A percentile compares a stretch with the other conserved stretches of the same genome.
Conservation (phyloP, 2,888 invertebrate species). For the Ditylenchus weischeri region DNA sequence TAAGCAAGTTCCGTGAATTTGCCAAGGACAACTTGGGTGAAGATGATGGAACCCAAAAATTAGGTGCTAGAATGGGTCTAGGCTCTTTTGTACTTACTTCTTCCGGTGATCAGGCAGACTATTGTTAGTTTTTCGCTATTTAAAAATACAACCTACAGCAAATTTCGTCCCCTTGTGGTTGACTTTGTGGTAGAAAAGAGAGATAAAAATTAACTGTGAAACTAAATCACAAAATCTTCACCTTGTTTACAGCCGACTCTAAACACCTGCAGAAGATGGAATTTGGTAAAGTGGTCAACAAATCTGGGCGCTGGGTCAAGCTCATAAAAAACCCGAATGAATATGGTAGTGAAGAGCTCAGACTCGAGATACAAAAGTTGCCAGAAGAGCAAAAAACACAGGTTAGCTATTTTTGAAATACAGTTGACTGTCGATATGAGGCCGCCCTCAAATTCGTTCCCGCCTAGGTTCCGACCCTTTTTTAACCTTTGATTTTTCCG, state of each 20-base stretch:
- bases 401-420: conserved; percentile 10
- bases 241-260: conserved; percentile 23
- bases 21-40: conserved; percentile 15
- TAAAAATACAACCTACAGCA: too few relatives aligned
- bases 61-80: conserved; percentile 20
- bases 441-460: too few relatives aligned
- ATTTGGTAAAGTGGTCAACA: conserved; percentile 29
- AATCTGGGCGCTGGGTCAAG: conserved; percentile 25
- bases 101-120: conserved; percentile 8
- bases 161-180: too few relatives aligned
- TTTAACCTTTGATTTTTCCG: background rate
- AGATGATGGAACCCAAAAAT: conserved; percentile 8
- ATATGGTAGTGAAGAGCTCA: conserved; percentile 30
- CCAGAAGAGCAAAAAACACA: conserved; percentile 17
- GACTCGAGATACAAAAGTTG: conserved; percentile 18
- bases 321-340: conserved; percentile 35
- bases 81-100: conserved; percentile 20
- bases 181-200: too few relatives aligned
- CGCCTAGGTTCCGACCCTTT: too few relatives aligned
- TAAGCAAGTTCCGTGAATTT: conserved; percentile 21
- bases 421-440: too few relatives aligned
- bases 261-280: conserved; percentile 15
- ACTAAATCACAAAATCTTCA: background rate
- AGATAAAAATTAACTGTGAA: background rate
- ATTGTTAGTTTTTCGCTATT: conserved; percentile 1